Evolutionary conservation across 2,797 vertebrate genomes (phyloP), one percentile per base, ranked within the genome.

Genomic region (Scleropages formosus): DNA sequence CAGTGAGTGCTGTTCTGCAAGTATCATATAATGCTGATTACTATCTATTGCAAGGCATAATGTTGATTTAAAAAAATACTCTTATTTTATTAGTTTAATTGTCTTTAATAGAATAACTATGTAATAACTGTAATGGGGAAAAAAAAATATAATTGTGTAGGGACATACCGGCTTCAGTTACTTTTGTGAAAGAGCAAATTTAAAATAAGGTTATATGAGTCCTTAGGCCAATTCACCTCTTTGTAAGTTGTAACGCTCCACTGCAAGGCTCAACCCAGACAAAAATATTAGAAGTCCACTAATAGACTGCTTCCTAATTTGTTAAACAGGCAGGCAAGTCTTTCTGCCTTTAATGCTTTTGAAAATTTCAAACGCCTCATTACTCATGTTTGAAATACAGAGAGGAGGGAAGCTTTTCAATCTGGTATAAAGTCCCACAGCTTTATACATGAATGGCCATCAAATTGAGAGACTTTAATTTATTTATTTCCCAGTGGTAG

Each of bases 291-390:
- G 49, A 73, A 59, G 44, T 12, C 49, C 27, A 39, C 53, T 47
- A 31, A 71, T 10, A 61, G 47, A 80, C 73, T 80, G 78, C 75
- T 79, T 83, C 78, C 62, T 88, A 89, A 90, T 82, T 83, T 79
- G 81, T 87, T 86, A 85, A 84, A 85, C 78, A 78, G 86, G 87
- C 85, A 78, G 80, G 78, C 81, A 85, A 79, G 80, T 83, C 86
- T 73, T 85, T 88, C 84, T 87, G 85, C 84, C 86, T 83, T 86
- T 90, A 91, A 90, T 90, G 85, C 87, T 84, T 84, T 84, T 84
- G 82, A 89, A 92, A 90, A 88, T 90, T 90, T 89, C 85, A 84
- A 90, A 90, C 87, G 89, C 83, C 88, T 92, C 89, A 91, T 92
- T 91, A 91, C 87, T 85, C 84, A 83, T 84, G 77, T 89, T 89